Base-by-base conservation (phyloP, 2,888 invertebrate species). In the Limnephilus auricula region DNA sequence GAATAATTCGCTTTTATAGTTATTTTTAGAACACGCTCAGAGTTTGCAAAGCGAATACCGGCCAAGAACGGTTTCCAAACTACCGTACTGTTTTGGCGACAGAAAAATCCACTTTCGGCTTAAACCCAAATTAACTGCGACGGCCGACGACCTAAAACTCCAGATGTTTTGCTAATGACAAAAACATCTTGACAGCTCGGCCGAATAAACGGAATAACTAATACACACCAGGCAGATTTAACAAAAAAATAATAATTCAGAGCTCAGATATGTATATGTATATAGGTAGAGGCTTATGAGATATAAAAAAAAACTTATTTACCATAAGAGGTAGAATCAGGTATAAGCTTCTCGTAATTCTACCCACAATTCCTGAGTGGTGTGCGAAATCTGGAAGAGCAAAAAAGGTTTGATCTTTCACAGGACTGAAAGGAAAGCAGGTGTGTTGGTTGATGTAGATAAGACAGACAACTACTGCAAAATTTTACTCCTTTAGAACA, bases 101-200 rank as follows among this genome's bases (percentile, higher is more conserved):
- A 65, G 65, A 65, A 65, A 65, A 65, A 65, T 65, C 65, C 65
- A 65, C 65, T 65, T 65, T 65, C 65, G n/a, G 65, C n/a, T 37
- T 78, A 50, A 31, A 87, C 31, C 15, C 4, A 50, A 87, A 65
- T 87, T 87, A 87, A 87, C 15, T 32, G 78, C 30, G 87, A 87
- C 65, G 87, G 32, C 65, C 45, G 87, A 87, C 65, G 87, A 87
- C 65, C 86, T 84, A 32, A 65, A 87, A 87, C 32, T 65, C 87
- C 87, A 88, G 87, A 88, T 88, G 87, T 88, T 88, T 31, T 18
- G 34, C 78, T 88, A 78, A 88, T 88, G 87, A 34, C 78, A 65
- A 79, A 88, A 88, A 78, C 87, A 88, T 88, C 87, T 78, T 78
- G 79, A 34, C 87, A 88, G 65, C 45, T 85, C 18, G 83, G 31